Base-by-base conservation (phyloP, 2,888 invertebrate species). In the Eledone cirrhosa region DNA sequence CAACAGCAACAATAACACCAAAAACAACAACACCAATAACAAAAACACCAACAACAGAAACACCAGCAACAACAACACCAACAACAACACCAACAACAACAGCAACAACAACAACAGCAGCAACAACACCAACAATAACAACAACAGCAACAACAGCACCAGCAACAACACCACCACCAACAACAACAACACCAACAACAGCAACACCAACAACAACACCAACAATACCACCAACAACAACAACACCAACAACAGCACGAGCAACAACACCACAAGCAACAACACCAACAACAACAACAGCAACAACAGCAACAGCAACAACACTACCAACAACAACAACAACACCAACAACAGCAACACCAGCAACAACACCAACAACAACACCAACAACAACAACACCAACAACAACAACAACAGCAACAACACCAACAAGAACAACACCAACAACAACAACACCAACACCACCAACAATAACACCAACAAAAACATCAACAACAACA, bases 111-210 rank as follows among this genome's bases (percentile, higher is more conserved):
- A 1, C 27, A 69, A 1, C 69, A 69, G 2, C 69, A 69, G 22
- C 69, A 72, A 13, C 69, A 72, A 13, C 72, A 72, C 16, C 72
- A 72, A 16, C 72, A 72, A 8, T 27, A 67, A n/a, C 72, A 72
- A 1, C 72, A 72, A 1, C 72, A 59, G 11, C 41, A 48, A 19
- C 74, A 48, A 19, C 78, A 24, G 33, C 48, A 59, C 29, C 33
- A 41, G 48, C 31, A 53, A 75, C 72, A 78, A 48, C 75, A n/a
- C 19, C 41, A 41, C 0, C 41, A 41, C 8, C 75, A 74, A 1
- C 33, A 75, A 47, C 19, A 74, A 24, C 29, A 63, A 22, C 59
- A 75, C 16, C 63, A 27, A 24, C 27, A 67, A n/a, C 67, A 78
- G 27, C 78, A 78, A 19, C 53, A 69, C 22, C 72, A 67, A 0